Evolutionary conservation across 37 sponge, comb jelly and placozoan species (phyloP).

Genomic region (Bolinopsis microptera): DNA sequence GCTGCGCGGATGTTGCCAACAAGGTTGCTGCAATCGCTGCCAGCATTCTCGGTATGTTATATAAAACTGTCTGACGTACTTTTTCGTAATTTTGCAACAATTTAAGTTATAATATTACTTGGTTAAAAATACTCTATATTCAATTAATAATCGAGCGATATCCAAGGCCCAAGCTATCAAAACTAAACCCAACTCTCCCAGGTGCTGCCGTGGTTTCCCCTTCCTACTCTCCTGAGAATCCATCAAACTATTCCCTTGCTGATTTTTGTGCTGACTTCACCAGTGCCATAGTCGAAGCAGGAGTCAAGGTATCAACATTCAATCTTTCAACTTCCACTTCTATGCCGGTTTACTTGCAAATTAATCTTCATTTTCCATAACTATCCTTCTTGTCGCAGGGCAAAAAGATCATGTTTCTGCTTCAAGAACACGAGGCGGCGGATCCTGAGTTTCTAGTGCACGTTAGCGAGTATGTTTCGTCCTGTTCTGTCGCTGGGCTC

Average conservation of each 20-base stretch:
- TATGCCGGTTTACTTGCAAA: too few relatives aligned
- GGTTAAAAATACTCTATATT: too few relatives aligned
- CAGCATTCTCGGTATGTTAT: constrained; percentile 50
- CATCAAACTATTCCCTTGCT: neutral
- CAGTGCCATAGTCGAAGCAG: constrained; percentile 48
- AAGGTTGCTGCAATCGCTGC: constrained; percentile 23
- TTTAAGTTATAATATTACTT: too few relatives aligned
- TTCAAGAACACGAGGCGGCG: constrained; percentile 68
- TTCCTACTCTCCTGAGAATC: constrained; percentile 53
- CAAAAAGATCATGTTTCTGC: constrained; percentile 51
- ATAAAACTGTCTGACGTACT: neutral
- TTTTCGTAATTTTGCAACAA: too few relatives aligned
- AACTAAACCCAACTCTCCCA: too few relatives aligned
- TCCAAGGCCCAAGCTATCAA: too few relatives aligned
- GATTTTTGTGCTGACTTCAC: constrained; percentile 66
- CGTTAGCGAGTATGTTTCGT: constrained; percentile 75
- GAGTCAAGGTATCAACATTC: constrained; percentile 63
- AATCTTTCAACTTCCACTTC: neutral
- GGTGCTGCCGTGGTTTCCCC: constrained; percentile 53
- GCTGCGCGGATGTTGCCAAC: constrained; percentile 61
- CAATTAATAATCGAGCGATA: too few relatives aligned
- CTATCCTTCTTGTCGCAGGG: constrained; percentile 16
- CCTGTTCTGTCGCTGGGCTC: constrained; percentile 71
- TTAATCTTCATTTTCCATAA: too few relatives aligned
- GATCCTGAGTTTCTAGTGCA: constrained; percentile 70